phyloP scores from a whole-genome alignment of 1,140 invertebrate genomes.

The Pomphorhynchus laevis region DNA sequence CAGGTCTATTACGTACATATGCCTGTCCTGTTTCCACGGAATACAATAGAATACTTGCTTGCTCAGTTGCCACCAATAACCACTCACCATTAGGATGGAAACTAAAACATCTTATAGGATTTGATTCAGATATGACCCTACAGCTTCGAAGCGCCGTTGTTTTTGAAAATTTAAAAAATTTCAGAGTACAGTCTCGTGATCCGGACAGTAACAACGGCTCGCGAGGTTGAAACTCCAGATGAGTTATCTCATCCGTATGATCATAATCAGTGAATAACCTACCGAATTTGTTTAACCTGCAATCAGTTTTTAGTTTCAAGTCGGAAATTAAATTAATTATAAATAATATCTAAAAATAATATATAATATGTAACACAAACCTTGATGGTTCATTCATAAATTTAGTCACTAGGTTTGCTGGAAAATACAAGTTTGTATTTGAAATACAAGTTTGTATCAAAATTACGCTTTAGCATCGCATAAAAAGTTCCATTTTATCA shows the following conservation, averaged over 20 bases:
- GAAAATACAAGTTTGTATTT: too few species aligned
- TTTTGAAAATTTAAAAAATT: slow-evolving; percentile 86
- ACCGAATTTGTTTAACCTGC: too few species aligned
- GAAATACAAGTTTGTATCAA: too few species aligned
- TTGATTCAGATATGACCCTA: slow-evolving; percentile 32
- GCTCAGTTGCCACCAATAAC: slow-evolving; percentile 56
- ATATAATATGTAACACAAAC: too few species aligned
- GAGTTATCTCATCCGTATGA: slow-evolving; percentile 38
- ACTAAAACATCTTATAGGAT: slow-evolving; percentile 44
- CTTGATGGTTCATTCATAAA: too few species aligned
- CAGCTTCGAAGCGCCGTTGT: slow-evolving; percentile 78
- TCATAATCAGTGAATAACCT: too few species aligned
- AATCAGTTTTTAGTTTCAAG: too few species aligned
- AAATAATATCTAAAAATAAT: too few species aligned
- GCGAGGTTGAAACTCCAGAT: slow-evolving; percentile 63
- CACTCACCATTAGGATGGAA: slow-evolving; percentile 82
- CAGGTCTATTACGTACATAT: slow-evolving; percentile 53
- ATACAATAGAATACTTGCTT: slow-evolving; percentile 55
- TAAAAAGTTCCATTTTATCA: too few species aligned
- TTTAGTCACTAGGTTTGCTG: too few species aligned
- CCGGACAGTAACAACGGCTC: slow-evolving; percentile 57
- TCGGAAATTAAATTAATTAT: too few species aligned
- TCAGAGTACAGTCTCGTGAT: slow-evolving; percentile 56
- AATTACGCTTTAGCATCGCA: too few species aligned
- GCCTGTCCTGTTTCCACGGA: slow-evolving; percentile 76